Evolutionary conservation across 2,113 vertebrate species (phyloP).

Genomic region (Callipepla squamata): DNA sequence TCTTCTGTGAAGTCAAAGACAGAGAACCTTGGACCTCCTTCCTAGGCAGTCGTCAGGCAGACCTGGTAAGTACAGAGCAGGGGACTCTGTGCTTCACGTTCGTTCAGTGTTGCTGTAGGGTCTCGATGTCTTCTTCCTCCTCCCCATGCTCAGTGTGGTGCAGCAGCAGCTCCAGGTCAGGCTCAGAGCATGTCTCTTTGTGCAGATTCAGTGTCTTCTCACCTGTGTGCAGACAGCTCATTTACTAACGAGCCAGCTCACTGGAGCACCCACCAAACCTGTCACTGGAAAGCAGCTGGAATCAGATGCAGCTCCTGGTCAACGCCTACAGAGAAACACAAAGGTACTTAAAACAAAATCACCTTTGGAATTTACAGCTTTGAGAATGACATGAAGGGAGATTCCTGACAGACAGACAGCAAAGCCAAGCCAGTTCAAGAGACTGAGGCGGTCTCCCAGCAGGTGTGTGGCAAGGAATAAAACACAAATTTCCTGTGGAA

Average conservation of each 20-base stretch:
- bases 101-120: slow-evolving; percentile 46
- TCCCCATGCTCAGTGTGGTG: slow-evolving; percentile 60
- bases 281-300: rapidly evolving
- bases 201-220: slow-evolving; percentile 61
- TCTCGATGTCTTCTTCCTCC: slow-evolving; percentile 69
- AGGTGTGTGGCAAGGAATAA: slow-evolving; percentile 86
- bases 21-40: not conserved
- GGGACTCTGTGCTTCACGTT: not conserved
- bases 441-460: slow-evolving; percentile 87
- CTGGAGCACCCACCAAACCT: not conserved
- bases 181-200: slow-evolving; percentile 64
- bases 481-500: slow-evolving; percentile 88
- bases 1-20: not conserved
- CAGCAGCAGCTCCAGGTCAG: slow-evolving; percentile 87
- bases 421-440: slow-evolving; percentile 93
- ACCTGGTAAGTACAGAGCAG: not conserved
- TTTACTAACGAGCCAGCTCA: not conserved
- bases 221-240: slow-evolving; percentile 49
- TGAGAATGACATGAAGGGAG: slow-evolving; percentile 89
- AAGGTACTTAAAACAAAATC: not conserved
- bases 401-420: slow-evolving; percentile 90
- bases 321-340: not conserved
- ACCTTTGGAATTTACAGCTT: slow-evolving; percentile 88
- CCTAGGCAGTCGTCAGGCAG: not conserved
- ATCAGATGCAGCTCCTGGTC: not conserved